These are phyloP conservation scores for Sogatella furcifera DNA, from an alignment of 1,140 invertebrate genomes.

Conservation along the genomic window DNA sequence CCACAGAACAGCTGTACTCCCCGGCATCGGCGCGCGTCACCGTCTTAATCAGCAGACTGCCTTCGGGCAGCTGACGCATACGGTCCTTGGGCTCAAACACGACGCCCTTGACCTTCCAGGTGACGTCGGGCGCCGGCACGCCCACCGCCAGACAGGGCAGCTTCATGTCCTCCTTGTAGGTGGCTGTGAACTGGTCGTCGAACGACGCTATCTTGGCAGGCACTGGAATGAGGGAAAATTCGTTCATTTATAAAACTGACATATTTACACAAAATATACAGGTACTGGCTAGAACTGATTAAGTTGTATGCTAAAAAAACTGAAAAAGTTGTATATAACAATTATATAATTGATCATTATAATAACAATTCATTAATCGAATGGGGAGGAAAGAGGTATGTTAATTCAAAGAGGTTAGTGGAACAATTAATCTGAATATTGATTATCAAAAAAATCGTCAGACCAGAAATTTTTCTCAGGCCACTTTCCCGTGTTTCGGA, in stretches of 20 bases:
- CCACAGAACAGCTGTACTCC: constrained; percentile 82
- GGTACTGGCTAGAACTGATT: too few relatives aligned
- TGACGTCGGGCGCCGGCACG: constrained; percentile 73
- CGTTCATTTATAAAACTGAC: not conserved
- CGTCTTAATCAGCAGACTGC: constrained; percentile 79
- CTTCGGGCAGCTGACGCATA: constrained; percentile 73
- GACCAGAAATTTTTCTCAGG: too few relatives aligned
- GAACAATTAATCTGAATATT: too few relatives aligned
- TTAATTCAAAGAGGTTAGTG: too few relatives aligned
- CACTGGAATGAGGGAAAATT: constrained; percentile 41
- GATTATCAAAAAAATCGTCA: too few relatives aligned
- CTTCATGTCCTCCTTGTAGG: constrained; percentile 83
- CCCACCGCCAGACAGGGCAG: constrained; percentile 85
- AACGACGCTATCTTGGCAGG: constrained; percentile 88
- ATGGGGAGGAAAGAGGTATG: too few relatives aligned
- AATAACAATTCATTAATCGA: too few relatives aligned
- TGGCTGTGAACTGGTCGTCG: constrained; percentile 79
- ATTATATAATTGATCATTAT: too few relatives aligned
- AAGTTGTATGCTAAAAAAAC: too few relatives aligned
- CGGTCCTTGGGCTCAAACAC: constrained; percentile 59
- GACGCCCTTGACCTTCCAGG: constrained; percentile 68
- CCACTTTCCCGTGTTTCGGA: too few relatives aligned
- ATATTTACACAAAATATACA: too few relatives aligned
- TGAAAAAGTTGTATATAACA: too few relatives aligned
- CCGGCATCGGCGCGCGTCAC: constrained; percentile 81